phyloP scores from a whole-genome alignment of 37 sponge, comb jelly and placozoan species.

The Hexactinellida sp. region DNA sequence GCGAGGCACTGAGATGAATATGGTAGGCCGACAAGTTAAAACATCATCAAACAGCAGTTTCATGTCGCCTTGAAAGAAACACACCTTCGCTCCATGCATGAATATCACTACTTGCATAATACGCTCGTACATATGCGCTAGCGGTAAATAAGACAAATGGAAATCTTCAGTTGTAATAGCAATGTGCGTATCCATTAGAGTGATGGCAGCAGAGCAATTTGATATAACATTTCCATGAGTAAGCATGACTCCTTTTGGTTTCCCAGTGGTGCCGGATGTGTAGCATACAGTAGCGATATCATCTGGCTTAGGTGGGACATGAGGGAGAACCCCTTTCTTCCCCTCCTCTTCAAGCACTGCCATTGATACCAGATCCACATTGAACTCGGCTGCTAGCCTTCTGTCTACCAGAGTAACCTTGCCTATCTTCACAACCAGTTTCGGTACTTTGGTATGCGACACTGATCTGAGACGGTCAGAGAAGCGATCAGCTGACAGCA shows the following conservation, averaged over 20 bases:
- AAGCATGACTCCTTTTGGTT: constrained; percentile 87
- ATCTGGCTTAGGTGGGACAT: constrained; percentile 35
- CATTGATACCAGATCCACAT: not conserved
- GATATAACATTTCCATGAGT: constrained; percentile 54
- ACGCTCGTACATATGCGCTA: constrained; percentile 89
- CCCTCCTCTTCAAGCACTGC: not conserved
- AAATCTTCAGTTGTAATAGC: constrained; percentile 29
- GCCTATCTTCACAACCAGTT: constrained; percentile 9
- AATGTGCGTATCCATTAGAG: not conserved
- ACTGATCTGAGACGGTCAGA: not conserved
- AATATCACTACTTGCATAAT: constrained; percentile 29
- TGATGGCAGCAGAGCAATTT: constrained; percentile 23
- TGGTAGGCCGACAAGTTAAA: constrained; percentile 58
- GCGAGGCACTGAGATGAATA: constrained; percentile 81
- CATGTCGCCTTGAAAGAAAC: constrained; percentile 83
- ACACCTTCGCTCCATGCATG: constrained; percentile 40
- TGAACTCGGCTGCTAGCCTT: not conserved
- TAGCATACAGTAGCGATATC: constrained; percentile 74
- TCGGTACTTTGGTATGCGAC: not conserved
- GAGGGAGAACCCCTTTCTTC: not conserved
- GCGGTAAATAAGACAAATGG: constrained; percentile 87
- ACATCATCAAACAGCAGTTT: constrained; percentile 70
- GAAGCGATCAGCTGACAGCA: constrained; percentile 9
- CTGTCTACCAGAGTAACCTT: not conserved
- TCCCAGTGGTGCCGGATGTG: constrained; percentile 85